Evolutionary conservation across 2,888 invertebrate genomes (phyloP).

Genomic region (Rutpela maculata): DNA sequence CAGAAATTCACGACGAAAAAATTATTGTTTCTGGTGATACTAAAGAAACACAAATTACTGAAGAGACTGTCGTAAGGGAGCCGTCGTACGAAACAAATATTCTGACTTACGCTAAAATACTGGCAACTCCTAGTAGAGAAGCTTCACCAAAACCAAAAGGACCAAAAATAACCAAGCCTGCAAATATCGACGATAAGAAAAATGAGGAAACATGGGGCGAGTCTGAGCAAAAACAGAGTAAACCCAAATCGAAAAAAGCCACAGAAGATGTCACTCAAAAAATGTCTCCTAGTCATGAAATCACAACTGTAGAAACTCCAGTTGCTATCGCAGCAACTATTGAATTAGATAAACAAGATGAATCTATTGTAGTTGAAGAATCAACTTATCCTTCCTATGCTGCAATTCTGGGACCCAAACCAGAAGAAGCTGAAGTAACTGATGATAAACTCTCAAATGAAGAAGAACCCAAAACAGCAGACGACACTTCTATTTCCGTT

Average conservation of each 20-base stretch:
- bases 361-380: not conserved
- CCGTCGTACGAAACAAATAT: constrained; percentile 12
- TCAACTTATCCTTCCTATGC: not conserved
- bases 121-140: constrained; percentile 31
- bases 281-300: not conserved
- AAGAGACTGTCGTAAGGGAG: constrained; percentile 8
- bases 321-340: not conserved
- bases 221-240: not conserved
- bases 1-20: constrained; percentile 24
- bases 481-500: not conserved
- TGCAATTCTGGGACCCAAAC: not conserved
- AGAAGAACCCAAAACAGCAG: not conserved
- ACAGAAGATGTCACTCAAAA: not conserved
- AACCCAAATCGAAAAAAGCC: not conserved
- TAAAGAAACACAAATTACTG: constrained; percentile 1
- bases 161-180: not conserved
- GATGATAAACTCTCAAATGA: not conserved
- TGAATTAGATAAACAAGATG: not conserved
- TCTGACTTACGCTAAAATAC: constrained; percentile 38
- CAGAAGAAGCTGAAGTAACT: not conserved
- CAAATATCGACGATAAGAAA: not conserved
- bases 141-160: constrained; percentile 25
- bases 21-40: not conserved
- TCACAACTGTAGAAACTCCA: constrained; percentile 13
- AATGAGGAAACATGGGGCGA: not conserved